Conservation (phyloP, 2,888 invertebrate genomes). For the Cantharis lateralis region DNA sequence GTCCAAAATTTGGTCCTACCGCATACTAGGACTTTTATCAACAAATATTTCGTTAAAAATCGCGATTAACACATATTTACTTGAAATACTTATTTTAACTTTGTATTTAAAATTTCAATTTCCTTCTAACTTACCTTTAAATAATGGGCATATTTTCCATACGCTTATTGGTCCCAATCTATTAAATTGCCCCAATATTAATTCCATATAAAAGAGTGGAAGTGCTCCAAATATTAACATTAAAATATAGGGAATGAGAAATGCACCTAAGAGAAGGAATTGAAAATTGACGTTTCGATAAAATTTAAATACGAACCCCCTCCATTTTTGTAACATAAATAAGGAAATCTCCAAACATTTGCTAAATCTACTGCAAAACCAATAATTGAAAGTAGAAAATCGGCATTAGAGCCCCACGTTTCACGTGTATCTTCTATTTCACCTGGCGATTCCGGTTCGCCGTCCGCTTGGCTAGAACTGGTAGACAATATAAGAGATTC, state of each 20-base stretch:
- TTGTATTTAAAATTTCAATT: no score
- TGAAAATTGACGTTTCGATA: background rate
- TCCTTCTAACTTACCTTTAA: conserved; percentile 67
- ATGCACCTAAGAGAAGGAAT: conserved; percentile 64
- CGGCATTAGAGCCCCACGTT: conserved; percentile 81
- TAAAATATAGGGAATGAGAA: conserved; percentile 75
- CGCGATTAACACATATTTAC: no score
- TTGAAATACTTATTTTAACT: no score
- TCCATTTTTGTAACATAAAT: conserved; percentile 77
- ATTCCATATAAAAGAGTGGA: conserved; percentile 79
- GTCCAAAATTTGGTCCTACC: no score
- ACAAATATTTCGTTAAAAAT: no score
- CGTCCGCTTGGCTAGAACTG: conserved; percentile 53
- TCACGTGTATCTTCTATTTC: conserved; percentile 63
- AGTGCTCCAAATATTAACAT: conserved; percentile 78
- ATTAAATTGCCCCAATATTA: conserved; percentile 77
- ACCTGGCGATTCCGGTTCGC: conserved; percentile 50
- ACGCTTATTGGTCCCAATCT: conserved; percentile 76
- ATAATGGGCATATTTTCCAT: conserved; percentile 83
- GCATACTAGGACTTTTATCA: no score
- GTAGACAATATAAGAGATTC: conserved; percentile 54
- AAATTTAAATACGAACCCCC: conserved; percentile 61
- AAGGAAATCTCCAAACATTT: conserved; percentile 86
- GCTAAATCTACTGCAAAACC: conserved; percentile 85
- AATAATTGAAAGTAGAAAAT: conserved; percentile 82